A percentile compares a stretch with the other conserved stretches of the same genome.
Evolutionary conservation across 1,140 invertebrate species (phyloP).

Genomic region (Macrotrachela quadricornifera): DNA sequence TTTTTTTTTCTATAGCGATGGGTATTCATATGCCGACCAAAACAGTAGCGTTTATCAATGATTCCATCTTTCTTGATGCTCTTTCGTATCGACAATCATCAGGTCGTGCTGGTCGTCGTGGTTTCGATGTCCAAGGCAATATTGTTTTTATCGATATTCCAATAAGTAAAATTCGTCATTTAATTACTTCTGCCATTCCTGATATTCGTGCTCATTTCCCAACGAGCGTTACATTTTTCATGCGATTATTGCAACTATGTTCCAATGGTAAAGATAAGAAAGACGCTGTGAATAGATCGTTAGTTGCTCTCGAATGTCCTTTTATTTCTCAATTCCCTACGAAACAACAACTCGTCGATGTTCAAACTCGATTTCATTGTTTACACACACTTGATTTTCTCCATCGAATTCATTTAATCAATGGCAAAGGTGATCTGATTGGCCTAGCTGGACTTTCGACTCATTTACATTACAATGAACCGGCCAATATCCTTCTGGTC

Average conservation of each 20-base stretch:
- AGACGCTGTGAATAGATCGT: not conserved
- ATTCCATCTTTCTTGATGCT: constrained; percentile 1
- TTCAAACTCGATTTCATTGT: not conserved
- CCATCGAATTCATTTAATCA: not conserved
- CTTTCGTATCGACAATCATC: constrained; percentile 1
- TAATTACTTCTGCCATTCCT: not conserved
- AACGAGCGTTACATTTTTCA: not conserved
- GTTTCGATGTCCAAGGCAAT: not conserved
- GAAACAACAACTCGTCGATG: not conserved
- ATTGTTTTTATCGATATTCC: constrained; percentile 1
- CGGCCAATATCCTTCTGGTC: not conserved
- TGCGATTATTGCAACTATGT: not conserved
- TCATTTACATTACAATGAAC: constrained; percentile 1
- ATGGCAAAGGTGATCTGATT: not conserved
- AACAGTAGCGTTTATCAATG: constrained; percentile 1
- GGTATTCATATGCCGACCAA: constrained; percentile 2
- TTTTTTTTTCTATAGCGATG: not conserved
- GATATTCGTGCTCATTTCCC: constrained; percentile 3
- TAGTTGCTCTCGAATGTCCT: not conserved
- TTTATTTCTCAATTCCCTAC: not conserved
- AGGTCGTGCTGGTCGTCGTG: not conserved
- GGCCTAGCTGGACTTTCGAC: not conserved
- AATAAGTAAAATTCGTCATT: not conserved
- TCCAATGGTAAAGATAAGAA: not conserved
- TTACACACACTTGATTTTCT: constrained; percentile 1